A percentile compares a stretch with the other conserved stretches of the same genome.
Evolutionary conservation across 2,888 invertebrate species (phyloP).

Genomic region (Gasteruption jaculator): DNA sequence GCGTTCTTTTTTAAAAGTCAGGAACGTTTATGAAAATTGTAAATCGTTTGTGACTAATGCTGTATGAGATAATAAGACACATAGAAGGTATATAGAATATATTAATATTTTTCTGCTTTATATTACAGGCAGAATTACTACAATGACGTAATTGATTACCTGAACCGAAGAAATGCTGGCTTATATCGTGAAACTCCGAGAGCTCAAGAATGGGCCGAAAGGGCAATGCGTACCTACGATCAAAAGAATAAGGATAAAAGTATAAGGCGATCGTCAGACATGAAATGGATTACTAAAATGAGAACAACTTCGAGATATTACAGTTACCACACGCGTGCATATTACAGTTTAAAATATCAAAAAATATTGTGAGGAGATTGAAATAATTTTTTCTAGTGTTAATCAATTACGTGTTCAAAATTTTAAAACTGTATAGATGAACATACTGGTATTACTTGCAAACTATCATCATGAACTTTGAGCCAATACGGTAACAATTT

Average conservation of each 20-base stretch:
- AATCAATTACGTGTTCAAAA: no score
- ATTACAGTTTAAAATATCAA: slow-evolving; percentile 49
- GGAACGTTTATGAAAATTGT: no score
- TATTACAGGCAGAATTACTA: slow-evolving; percentile 73
- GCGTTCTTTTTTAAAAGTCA: no score
- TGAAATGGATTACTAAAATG: slow-evolving; percentile 40
- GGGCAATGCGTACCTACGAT: slow-evolving; percentile 69
- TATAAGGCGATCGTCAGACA: slow-evolving; percentile 41
- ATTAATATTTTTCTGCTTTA: no score
- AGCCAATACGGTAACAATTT: no score
- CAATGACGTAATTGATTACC: slow-evolving; percentile 77
- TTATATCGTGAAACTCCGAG: slow-evolving; percentile 66
- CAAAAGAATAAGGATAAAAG: slow-evolving; percentile 37
- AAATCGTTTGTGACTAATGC: no score
- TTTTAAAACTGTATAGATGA: no score
- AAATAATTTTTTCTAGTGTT: no score
- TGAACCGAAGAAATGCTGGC: slow-evolving; percentile 73
- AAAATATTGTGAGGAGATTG: slow-evolving; percentile 37
- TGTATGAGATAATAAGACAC: no score
- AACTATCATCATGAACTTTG: no score
- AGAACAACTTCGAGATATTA: slow-evolving; percentile 40
- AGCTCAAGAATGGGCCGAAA: slow-evolving; percentile 83
- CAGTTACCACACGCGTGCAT: slow-evolving; percentile 49
- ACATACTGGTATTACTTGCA: no score
- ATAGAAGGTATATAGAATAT: no score